phyloP scores from a whole-genome alignment of 2,113 vertebrate genomes.

The Gymnogyps californianus region DNA sequence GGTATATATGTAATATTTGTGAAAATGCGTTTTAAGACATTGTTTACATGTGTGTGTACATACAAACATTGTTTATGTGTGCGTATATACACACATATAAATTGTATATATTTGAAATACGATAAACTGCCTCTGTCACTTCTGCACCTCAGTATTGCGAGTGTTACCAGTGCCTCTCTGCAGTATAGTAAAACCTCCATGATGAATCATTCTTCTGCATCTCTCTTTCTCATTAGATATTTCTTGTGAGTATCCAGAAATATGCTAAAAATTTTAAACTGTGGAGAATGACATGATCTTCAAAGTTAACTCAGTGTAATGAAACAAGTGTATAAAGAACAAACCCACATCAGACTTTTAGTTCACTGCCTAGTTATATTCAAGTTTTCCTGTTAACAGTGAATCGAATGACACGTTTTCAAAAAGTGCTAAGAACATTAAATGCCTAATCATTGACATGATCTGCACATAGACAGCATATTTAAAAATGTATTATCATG shows the following conservation, averaged over 20 bases:
- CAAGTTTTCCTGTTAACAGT: background rate
- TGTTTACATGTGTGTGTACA: background rate
- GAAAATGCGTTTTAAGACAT: background rate
- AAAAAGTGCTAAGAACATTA: background rate
- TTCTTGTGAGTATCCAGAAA: background rate
- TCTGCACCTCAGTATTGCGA: background rate
- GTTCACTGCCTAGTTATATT: background rate
- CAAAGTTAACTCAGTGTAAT: background rate
- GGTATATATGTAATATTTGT: background rate
- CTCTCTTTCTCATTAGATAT: background rate
- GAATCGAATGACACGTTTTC: background rate
- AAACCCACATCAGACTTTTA: background rate
- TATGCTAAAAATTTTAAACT: background rate
- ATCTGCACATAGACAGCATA: background rate
- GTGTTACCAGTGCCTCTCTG: background rate
- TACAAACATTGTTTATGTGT: background rate
- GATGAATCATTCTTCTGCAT: background rate
- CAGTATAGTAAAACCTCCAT: background rate
- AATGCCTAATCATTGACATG: background rate
- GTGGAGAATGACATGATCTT: background rate
- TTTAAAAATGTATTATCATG: background rate
- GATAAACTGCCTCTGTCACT: background rate
- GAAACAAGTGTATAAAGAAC: background rate
- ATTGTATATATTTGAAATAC: background rate
- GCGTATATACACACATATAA: background rate